These are phyloP conservation scores for Limonius californicus DNA, from an alignment of 1,140 invertebrate species.

Conservation along the genomic window DNA sequence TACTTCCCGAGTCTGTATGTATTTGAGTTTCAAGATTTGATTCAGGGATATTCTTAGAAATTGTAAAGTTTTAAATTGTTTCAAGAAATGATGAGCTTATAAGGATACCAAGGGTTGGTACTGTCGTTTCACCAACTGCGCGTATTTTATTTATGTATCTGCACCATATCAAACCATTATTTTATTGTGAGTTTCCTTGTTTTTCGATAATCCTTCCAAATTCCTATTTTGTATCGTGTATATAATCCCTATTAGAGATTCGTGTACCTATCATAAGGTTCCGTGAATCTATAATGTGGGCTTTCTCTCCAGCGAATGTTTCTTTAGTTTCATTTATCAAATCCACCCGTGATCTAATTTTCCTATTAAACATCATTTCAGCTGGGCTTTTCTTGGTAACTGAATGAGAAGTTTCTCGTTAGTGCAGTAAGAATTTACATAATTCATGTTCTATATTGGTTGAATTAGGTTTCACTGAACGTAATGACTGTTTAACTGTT, in stretches of 20 bases:
- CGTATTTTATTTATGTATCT: too few relatives aligned
- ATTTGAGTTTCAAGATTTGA: too few relatives aligned
- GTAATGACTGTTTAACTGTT: constrained; percentile 21
- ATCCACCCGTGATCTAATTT: too few relatives aligned
- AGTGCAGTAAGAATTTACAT: neutral
- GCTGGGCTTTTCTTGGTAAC: neutral
- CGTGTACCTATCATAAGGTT: neutral
- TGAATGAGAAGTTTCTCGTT: neutral
- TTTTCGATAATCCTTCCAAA: neutral
- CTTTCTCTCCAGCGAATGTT: too few relatives aligned
- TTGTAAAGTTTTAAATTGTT: too few relatives aligned
- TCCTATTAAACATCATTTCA: neutral
- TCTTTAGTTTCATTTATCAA: neutral
- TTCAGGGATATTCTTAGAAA: too few relatives aligned
- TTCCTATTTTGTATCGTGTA: neutral
- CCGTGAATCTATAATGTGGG: too few relatives aligned
- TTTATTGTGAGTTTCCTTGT: neutral
- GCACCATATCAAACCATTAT: too few relatives aligned
- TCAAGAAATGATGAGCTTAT: too few relatives aligned
- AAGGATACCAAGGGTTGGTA: too few relatives aligned
- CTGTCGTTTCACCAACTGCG: too few relatives aligned
- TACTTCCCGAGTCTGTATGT: too few relatives aligned
- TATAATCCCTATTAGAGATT: neutral
- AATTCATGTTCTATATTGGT: neutral
- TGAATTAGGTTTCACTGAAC: neutral